These are phyloP conservation scores for Xiphophorus hellerii DNA, from an alignment of 2,113 vertebrate species.

Conservation along the genomic window DNA sequence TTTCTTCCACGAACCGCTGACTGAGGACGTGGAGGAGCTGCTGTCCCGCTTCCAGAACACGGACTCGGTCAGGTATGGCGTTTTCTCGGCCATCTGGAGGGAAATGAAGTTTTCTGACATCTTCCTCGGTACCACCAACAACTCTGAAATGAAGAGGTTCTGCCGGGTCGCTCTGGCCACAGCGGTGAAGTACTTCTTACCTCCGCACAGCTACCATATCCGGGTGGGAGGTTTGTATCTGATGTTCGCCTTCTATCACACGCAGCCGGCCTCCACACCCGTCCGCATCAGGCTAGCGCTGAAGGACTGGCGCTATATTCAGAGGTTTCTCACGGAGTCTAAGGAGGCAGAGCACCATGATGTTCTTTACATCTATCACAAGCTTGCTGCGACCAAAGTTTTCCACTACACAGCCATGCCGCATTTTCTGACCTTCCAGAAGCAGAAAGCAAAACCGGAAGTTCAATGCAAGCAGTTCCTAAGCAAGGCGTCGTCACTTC, in stretches of 20 bases:
- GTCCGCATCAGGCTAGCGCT: slow-evolving; percentile 87
- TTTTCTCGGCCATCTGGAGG: slow-evolving; percentile 87
- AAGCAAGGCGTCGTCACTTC: slow-evolving; percentile 31
- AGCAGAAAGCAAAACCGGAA: slow-evolving; percentile 38
- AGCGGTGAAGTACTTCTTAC: slow-evolving; percentile 87
- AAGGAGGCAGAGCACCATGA: slow-evolving; percentile 85
- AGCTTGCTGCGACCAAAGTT: slow-evolving; percentile 81
- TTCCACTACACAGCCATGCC: slow-evolving; percentile 91
- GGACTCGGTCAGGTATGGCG: slow-evolving; percentile 87
- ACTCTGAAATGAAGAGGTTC: slow-evolving; percentile 82
- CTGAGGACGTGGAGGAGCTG: slow-evolving; percentile 87
- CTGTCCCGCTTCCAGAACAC: slow-evolving; percentile 86
- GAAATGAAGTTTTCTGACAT: slow-evolving; percentile 84
- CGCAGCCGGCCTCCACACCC: slow-evolving; percentile 85
- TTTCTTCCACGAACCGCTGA: slow-evolving; percentile 70
- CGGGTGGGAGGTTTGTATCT: slow-evolving; percentile 92
- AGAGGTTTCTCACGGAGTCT: slow-evolving; percentile 84
- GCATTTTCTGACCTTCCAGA: slow-evolving; percentile 70
- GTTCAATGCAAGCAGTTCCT: slow-evolving; percentile 57
- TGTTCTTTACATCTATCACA: slow-evolving; percentile 84
- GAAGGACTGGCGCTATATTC: slow-evolving; percentile 86
- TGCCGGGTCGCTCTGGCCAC: slow-evolving; percentile 80
- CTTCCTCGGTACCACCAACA: slow-evolving; percentile 74
- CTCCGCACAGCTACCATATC: slow-evolving; percentile 91
- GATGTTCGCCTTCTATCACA: slow-evolving; percentile 87